A percentile compares a stretch with the other conserved stretches of the same genome.
phyloP scores from a whole-genome alignment of 2,888 invertebrate species.

The Elysia crispata region DNA sequence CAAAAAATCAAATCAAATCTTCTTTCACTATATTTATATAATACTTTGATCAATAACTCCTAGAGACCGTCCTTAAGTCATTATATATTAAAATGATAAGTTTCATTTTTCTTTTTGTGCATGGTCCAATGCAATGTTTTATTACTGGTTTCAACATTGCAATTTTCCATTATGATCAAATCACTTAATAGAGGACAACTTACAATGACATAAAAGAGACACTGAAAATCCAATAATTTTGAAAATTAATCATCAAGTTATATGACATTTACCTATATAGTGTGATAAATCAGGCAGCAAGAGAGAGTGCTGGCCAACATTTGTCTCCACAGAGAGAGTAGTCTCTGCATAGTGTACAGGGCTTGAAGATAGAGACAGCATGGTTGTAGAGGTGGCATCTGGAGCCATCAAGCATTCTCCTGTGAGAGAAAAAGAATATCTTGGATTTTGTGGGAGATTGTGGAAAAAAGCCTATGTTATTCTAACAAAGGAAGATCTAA shows the following conservation, averaged over 20 bases:
- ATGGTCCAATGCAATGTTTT: too few relatives aligned
- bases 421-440: not conserved
- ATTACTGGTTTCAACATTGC: too few relatives aligned
- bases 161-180: too few relatives aligned
- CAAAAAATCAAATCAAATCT: too few relatives aligned
- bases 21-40: too few relatives aligned
- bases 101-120: too few relatives aligned
- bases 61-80: too few relatives aligned
- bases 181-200: too few relatives aligned
- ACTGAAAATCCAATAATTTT: not conserved
- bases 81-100: too few relatives aligned
- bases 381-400: not conserved
- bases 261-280: conserved; percentile 31
- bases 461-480: not conserved
- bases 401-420: not conserved
- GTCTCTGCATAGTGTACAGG: conserved; percentile 47
- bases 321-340: not conserved
- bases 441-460: not conserved
- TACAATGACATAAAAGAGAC: not conserved
- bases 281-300: conserved; percentile 44
- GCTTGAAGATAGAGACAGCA: conserved; percentile 24
- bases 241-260: conserved; percentile 9
- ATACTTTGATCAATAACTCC: not conserved
- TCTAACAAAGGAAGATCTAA: too few relatives aligned
- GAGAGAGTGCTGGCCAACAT: not conserved